Percentiles rank a stretch among this genome's conserved stretches.
These are phyloP conservation scores for Pyrochroa serraticornis DNA, from an alignment of 2,888 invertebrate species.

Conservation along the genomic window DNA sequence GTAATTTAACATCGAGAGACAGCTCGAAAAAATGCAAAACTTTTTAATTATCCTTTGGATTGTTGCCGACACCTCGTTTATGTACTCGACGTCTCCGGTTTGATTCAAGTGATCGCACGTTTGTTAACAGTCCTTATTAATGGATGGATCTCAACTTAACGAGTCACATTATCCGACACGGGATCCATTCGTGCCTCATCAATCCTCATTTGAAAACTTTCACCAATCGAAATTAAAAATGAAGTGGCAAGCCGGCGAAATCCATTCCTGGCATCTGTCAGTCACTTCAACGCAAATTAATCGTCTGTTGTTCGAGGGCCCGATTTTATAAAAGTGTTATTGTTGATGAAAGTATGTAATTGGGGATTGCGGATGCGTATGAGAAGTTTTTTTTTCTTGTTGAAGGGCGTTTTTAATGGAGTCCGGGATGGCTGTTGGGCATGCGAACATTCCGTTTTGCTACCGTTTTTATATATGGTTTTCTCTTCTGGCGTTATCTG, in stretches of 20 bases:
- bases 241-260: too few relatives aligned
- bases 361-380: too few relatives aligned
- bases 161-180: conserved; percentile 16
- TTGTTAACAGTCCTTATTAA: conserved; percentile 23
- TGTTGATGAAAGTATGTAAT: too few relatives aligned
- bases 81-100: conserved; percentile 17
- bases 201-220: conserved; percentile 21
- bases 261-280: too few relatives aligned
- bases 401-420: too few relatives aligned
- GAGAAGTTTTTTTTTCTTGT: too few relatives aligned
- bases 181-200: conserved; percentile 20
- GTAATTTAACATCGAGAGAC: too few relatives aligned
- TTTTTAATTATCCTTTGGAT: too few relatives aligned
- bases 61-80: conserved; percentile 4
- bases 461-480: conserved; percentile 1
- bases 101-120: conserved; percentile 9
- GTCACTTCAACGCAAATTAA: neutral
- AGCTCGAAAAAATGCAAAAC: too few relatives aligned
- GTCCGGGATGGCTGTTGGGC: too few relatives aligned
- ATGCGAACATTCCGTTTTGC: neutral
- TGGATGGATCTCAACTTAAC: conserved; percentile 25
- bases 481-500: conserved; percentile 3
- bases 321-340: too few relatives aligned
- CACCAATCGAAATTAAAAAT: neutral
- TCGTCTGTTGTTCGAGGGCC: neutral